Conservation (phyloP, 1,140 invertebrate species). For the Sipha flava region DNA sequence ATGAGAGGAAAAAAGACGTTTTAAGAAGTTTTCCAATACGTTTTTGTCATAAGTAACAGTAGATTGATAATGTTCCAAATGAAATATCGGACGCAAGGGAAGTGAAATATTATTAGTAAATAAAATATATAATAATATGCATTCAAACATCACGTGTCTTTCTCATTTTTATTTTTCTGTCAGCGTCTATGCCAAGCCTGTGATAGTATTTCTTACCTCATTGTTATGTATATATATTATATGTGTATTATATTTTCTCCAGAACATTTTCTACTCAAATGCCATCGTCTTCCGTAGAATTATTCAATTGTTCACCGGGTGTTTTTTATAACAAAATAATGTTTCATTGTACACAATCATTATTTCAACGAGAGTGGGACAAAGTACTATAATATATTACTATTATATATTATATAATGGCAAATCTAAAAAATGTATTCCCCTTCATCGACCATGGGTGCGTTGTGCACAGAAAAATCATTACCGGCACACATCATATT, state of each 20-base stretch:
- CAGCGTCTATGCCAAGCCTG: neutral
- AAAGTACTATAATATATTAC: neutral
- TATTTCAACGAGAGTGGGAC: neutral
- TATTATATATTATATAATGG: too few relatives aligned
- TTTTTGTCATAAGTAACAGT: neutral
- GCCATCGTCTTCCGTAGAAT: neutral
- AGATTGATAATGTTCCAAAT: neutral
- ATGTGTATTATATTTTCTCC: neutral
- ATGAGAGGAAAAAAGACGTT: neutral
- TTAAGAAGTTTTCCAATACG: neutral
- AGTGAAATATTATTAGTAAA: neutral
- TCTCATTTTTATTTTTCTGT: neutral
- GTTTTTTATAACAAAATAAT: neutral
- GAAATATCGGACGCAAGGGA: neutral
- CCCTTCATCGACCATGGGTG: neutral
- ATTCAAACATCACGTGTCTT: neutral
- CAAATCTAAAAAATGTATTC: neutral
- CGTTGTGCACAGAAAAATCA: neutral
- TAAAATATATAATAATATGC: neutral
- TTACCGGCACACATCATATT: neutral
- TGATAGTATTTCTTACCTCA: neutral
- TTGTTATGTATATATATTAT: too few relatives aligned
- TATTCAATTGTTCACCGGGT: neutral
- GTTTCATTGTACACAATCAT: constrained; percentile 1
- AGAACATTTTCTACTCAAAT: neutral